Evolutionary conservation across 1,140 invertebrate genomes (phyloP).

Genomic region (Pteromalus puparum): DNA sequence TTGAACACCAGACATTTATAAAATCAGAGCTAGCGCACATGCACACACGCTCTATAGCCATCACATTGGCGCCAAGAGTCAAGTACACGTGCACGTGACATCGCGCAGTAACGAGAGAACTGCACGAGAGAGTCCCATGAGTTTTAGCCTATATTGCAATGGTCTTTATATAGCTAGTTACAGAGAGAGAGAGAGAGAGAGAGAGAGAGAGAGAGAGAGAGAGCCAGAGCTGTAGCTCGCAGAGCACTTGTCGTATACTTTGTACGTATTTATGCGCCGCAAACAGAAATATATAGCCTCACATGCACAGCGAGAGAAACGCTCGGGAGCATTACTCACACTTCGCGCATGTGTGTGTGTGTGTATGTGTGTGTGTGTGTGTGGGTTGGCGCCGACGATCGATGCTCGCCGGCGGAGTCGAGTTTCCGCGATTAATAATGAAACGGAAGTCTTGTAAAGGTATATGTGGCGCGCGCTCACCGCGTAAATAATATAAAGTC

Average conservation of each 20-base stretch:
- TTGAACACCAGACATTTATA: neutral
- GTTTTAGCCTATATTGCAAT: neutral
- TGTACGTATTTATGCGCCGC: neutral
- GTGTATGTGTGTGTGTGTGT: neutral
- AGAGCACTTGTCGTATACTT: neutral
- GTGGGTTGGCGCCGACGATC: neutral
- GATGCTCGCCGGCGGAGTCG: conserved; percentile 19
- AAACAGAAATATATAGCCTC: neutral
- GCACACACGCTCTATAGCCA: neutral
- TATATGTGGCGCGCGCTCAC: neutral
- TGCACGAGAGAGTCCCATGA: neutral
- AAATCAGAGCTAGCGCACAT: neutral
- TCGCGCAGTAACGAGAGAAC: too few relatives aligned
- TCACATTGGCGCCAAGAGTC: neutral
- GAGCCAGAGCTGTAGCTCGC: too few relatives aligned
- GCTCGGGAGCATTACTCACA: neutral
- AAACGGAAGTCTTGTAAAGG: conserved; percentile 8
- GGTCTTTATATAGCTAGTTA: neutral
- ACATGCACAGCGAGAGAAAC: neutral
- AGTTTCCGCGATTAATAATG: conserved; percentile 41
- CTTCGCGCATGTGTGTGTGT: too few relatives aligned
- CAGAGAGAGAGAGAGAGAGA: neutral
- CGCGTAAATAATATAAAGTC: conserved; percentile 33
- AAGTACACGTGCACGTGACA: neutral
- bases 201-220: neutral